A percentile compares a stretch with the other conserved stretches of the same genome.
Conservation (phyloP, 1,140 invertebrate genomes). For the Drosophila setifemur region DNA sequence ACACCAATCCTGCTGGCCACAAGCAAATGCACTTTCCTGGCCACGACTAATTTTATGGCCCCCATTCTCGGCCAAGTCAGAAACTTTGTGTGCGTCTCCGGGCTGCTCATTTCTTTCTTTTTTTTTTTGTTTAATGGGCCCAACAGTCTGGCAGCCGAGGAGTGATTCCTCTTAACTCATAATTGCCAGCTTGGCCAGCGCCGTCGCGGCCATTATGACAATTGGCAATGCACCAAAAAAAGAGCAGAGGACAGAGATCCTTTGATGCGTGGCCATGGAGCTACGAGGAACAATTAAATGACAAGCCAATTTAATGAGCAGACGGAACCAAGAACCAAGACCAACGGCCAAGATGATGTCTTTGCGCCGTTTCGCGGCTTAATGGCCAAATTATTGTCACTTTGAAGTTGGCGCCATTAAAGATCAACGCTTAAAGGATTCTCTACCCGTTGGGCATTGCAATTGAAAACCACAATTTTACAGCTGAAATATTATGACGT, state of each 20-base stretch:
- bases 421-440: slow-evolving; percentile 20
- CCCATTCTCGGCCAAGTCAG: slow-evolving; percentile 14
- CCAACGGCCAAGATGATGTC: slow-evolving; percentile 14
- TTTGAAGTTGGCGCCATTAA: slow-evolving; percentile 77
- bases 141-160: slow-evolving; percentile 34
- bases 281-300: slow-evolving; percentile 74
- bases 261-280: slow-evolving; percentile 38
- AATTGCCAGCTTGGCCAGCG: slow-evolving; percentile 69
- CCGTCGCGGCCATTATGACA: slow-evolving; percentile 72
- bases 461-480: slow-evolving; percentile 31
- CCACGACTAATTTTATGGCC: slow-evolving; percentile 75
- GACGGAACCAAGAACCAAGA: slow-evolving; percentile 9
- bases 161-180: slow-evolving; percentile 76
- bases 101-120: slow-evolving; percentile 54
- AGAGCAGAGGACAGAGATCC: slow-evolving; percentile 17
- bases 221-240: slow-evolving; percentile 69
- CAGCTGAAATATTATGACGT: slow-evolving; percentile 14
- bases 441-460: not conserved
- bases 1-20: slow-evolving; percentile 13
- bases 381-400: slow-evolving; percentile 79
- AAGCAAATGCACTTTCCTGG: slow-evolving; percentile 73
- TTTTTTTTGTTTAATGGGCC: slow-evolving; percentile 61
- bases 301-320: slow-evolving; percentile 75
- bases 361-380: slow-evolving; percentile 32
- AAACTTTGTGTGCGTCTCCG: slow-evolving; percentile 66